Base-by-base conservation (phyloP, 1,140 invertebrate species). In the Bombus sibiricus region DNA sequence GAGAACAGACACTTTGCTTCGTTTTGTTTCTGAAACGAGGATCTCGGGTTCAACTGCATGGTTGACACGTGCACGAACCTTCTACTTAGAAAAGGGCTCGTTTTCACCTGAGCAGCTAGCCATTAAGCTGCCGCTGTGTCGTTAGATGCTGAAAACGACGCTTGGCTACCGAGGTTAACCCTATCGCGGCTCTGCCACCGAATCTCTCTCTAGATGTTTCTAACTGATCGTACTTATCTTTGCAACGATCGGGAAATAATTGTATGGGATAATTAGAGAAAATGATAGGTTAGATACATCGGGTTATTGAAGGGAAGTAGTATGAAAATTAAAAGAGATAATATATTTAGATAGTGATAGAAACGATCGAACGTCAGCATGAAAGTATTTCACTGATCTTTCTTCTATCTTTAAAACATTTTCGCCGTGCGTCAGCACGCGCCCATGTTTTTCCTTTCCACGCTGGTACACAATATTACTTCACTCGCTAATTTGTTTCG, bases 1-100 rank as follows among this genome's bases (percentile, higher is more conserved):
- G 81, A 79, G 85, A 88, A 71, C 88, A 89, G 77, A 86, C 83
- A 86, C 79, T 64, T 81, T 66, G 84, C 75, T 64, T 84, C 84
- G 83, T 66, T 71, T 86, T 83, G 77, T 43, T 64, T 37, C 72
- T 32, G 32, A 34, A 53, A 76, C 43, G 13, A 68, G 47, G 41
- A 81, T 59, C 73, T 34, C 53, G 68, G 8, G 22, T 34, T 62
- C 66, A 22, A 64, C 34, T 62, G 41, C 71, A 28, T 37, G 41
- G 66, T 87, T 71, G 75, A 88, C 75, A 88, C 88, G 81, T 81
- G 73, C 66, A 66, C 12, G 78, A 15, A 9, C 22, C 62, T 79
- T 78, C 12, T 34, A 53, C 43, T 57, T 57, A 59, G 28, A 72
- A 77, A 77, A 77, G 47, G 53, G 47, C 57, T n/a, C 41, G 12